Conservation (phyloP, 2,888 invertebrate species). For the Limulus polyphemus region DNA sequence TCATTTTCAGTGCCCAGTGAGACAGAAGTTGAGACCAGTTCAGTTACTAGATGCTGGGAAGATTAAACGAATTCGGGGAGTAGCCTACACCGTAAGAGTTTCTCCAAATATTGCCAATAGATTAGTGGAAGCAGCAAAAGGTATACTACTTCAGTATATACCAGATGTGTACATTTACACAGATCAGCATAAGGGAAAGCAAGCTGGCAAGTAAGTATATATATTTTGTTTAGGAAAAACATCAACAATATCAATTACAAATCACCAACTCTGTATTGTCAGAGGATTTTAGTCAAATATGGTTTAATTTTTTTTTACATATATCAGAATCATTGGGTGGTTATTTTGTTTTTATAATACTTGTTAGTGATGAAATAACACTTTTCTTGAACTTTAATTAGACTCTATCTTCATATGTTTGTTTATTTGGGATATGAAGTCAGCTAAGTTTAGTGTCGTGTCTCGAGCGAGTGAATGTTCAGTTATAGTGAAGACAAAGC, state of each 20-base stretch:
- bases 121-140: slow-evolving; percentile 84
- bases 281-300: no score
- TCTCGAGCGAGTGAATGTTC: no score
- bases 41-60: slow-evolving; percentile 63
- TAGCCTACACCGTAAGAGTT: slow-evolving; percentile 75
- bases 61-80: slow-evolving; percentile 83
- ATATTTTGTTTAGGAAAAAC: background rate
- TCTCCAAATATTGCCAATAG: slow-evolving; percentile 88
- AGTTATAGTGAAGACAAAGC: no score
- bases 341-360: no score
- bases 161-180: slow-evolving; percentile 92
- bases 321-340: no score
- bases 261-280: no score
- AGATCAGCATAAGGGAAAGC: slow-evolving; percentile 75
- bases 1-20: slow-evolving; percentile 72
- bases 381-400: no score
- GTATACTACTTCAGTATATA: slow-evolving; percentile 72
- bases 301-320: no score
- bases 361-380: no score
- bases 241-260: background rate
- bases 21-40: slow-evolving; percentile 65
- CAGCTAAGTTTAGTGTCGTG: no score
- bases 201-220: slow-evolving; percentile 55
- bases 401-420: no score
- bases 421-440: no score